phyloP scores from a whole-genome alignment of 2,113 vertebrate genomes.

The Macaca nemestrina region DNA sequence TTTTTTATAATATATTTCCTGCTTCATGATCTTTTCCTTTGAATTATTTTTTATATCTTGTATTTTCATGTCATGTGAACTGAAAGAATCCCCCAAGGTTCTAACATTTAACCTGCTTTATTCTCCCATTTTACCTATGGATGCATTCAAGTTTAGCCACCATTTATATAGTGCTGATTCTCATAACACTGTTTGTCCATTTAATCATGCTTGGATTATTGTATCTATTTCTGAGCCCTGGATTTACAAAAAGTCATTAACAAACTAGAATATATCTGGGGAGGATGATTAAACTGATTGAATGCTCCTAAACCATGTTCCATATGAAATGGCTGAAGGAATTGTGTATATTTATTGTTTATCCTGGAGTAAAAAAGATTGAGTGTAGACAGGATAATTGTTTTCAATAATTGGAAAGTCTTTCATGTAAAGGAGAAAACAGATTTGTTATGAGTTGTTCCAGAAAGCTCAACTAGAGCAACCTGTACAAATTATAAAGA shows the following conservation, averaged over 20 bases:
- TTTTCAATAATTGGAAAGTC: constrained; percentile 76
- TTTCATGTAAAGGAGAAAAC: constrained; percentile 61
- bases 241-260: constrained; percentile 63
- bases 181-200: neutral
- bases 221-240: constrained; percentile 55
- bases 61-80: neutral
- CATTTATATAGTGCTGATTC: constrained; percentile 23
- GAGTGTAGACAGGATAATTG: constrained; percentile 59
- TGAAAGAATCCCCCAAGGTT: neutral
- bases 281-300: constrained; percentile 70
- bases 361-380: constrained; percentile 67
- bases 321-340: constrained; percentile 57
- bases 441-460: constrained; percentile 63
- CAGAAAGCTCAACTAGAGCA: constrained; percentile 48
- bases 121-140: neutral
- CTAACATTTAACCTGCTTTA: neutral
- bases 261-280: constrained; percentile 36
- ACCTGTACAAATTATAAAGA: constrained; percentile 5
- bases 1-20: neutral
- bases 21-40: neutral
- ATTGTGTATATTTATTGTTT: constrained; percentile 73
- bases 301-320: constrained; percentile 52
- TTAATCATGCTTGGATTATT: constrained; percentile 17
- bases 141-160: neutral
- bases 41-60: neutral